Evolutionary conservation across 2,113 vertebrate genomes (phyloP).

Genomic region (Chinchilla lanigera): DNA sequence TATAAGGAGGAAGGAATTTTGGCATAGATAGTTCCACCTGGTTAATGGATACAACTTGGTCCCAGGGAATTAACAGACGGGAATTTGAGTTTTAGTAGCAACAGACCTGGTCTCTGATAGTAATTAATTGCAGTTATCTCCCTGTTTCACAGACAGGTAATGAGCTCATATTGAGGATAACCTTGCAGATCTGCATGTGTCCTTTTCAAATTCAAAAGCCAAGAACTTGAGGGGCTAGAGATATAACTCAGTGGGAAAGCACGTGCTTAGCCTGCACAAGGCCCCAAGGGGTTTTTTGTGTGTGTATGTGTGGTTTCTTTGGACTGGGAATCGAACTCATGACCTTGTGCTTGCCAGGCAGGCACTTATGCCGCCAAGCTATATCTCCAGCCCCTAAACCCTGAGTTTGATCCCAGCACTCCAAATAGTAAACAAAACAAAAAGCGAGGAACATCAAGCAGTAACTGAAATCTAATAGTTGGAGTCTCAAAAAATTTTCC

Average conservation of each 20-base stretch:
- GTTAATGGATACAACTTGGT: background rate
- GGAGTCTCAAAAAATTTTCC: constrained; percentile 30
- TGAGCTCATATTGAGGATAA: background rate
- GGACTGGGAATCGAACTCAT: too few species aligned
- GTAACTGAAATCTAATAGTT: background rate
- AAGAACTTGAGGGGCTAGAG: background rate
- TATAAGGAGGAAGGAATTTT: constrained; percentile 27
- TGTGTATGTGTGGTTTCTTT: too few species aligned
- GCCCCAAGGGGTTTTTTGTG: too few species aligned
- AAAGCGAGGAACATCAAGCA: background rate
- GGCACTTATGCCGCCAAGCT: too few species aligned
- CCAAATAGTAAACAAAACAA: background rate
- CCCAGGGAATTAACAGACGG: constrained; percentile 22
- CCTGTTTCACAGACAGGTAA: background rate
- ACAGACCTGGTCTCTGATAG: background rate
- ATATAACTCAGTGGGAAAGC: background rate
- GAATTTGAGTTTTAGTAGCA: constrained; percentile 12
- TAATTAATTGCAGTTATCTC: background rate
- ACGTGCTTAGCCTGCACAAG: background rate
- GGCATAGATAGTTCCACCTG: background rate
- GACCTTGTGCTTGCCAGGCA: too few species aligned
- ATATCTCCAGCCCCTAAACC: too few species aligned
- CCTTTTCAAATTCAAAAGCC: constrained; percentile 36
- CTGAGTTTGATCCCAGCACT: background rate
- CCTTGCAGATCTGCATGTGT: background rate